A percentile compares a stretch with the other conserved stretches of the same genome.
These are phyloP conservation scores for Magallana ariakensis DNA, from an alignment of 1,140 invertebrate species.

Conservation along the genomic window DNA sequence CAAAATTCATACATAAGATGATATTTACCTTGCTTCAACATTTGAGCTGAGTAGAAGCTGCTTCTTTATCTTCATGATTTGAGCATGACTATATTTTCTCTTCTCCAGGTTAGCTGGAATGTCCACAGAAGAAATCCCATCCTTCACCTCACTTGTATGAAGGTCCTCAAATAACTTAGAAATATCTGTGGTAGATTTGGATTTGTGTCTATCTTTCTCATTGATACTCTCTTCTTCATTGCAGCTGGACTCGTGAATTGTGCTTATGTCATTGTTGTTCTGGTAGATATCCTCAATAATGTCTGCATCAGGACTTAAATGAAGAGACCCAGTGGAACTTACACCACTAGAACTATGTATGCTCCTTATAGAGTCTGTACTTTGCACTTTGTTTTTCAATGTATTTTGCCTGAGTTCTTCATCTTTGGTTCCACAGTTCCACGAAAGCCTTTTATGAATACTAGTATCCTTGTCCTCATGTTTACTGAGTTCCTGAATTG, in stretches of 20 bases:
- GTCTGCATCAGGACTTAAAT: constrained; percentile 79
- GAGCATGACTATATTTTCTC: constrained; percentile 72
- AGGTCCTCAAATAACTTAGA: constrained; percentile 67
- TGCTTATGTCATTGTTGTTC: constrained; percentile 58
- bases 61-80: constrained; percentile 80
- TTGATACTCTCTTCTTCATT: constrained; percentile 54
- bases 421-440: constrained; percentile 82
- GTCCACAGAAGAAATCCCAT: constrained; percentile 81
- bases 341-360: constrained; percentile 82
- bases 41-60: constrained; percentile 80
- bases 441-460: constrained; percentile 85
- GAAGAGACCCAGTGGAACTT: constrained; percentile 81
- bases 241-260: constrained; percentile 53
- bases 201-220: constrained; percentile 60
- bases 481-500: constrained; percentile 85
- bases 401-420: constrained; percentile 68
- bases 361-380: constrained; percentile 79
- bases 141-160: constrained; percentile 73
- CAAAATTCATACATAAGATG: constrained; percentile 54
- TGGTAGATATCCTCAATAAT: constrained; percentile 69
- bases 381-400: constrained; percentile 71
- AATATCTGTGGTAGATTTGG: constrained; percentile 76
- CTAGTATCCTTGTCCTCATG: constrained; percentile 80
- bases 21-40: constrained; percentile 81
- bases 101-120: constrained; percentile 74